Evolutionary conservation across 2,113 vertebrate genomes (phyloP).

Genomic region (Copsychus sechellarum): DNA sequence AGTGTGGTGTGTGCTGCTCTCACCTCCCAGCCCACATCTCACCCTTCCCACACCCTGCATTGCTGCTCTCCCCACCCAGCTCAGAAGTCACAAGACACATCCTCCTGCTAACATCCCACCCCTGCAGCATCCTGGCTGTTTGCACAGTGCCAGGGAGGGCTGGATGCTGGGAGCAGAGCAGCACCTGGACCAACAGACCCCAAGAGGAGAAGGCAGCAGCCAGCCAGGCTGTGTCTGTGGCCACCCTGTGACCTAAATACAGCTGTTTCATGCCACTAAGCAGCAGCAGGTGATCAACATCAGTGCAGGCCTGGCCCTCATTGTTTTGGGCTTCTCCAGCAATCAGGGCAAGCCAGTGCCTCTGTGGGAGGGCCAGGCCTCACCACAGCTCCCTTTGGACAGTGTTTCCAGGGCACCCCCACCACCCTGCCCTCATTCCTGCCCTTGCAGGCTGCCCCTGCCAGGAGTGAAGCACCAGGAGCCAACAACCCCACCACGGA

Average conservation of each 20-base stretch:
- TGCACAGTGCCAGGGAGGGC: fast-evolving
- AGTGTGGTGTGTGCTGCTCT: fast-evolving
- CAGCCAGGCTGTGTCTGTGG: neutral
- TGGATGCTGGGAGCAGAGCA: neutral
- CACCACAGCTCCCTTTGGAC: fast-evolving
- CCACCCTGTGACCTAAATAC: fast-evolving
- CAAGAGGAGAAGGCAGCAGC: neutral
- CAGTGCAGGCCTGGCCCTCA: fast-evolving
- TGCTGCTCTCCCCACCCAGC: neutral
- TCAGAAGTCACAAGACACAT: neutral
- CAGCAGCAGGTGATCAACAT: neutral
- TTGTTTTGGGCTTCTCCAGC: neutral
- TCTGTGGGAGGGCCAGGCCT: neutral
- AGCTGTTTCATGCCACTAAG: too few species aligned
- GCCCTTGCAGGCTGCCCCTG: fast-evolving
- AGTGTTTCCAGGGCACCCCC: too few species aligned
- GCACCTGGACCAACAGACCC: neutral
- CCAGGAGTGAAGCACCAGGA: neutral
- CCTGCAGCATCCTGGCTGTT: neutral
- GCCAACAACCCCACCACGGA: fast-evolving
- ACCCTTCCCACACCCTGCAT: neutral
- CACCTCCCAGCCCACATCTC: fast-evolving
- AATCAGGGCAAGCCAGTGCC: neutral
- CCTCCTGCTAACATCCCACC: neutral
- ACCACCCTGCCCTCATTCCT: neutral